Base-by-base conservation (phyloP, 2,888 invertebrate species). In the Ennomos fuscantarius region DNA sequence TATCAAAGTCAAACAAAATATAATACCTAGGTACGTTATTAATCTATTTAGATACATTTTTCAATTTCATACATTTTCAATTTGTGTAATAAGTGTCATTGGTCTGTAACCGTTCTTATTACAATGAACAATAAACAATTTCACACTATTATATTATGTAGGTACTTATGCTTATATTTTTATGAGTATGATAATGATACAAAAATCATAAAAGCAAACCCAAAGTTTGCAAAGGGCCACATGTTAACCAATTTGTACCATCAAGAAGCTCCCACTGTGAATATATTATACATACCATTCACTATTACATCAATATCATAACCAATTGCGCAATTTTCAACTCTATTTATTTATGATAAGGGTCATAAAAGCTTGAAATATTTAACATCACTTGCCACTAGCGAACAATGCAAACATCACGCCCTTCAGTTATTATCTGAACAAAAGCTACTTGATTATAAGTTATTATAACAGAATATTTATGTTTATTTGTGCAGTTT, bases 181-280 rank as follows among this genome's bases (percentile, higher is more conserved):
- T 52, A 55, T 58, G 35, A 58, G 41, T 46, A 57, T 37, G 39
- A 53, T 54, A 54, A 59, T 54, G 49, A 32, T 51, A 10, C 49
- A 41, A 66, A 64, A 64, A 64, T 55, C 55, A 52, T 55, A 61
- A 64, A 53, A 60, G 45, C 57, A 62, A 65, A 65, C 60, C 45
- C 58, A 65, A 58, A 48, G 43, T 52, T 63, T 55, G 53, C 50
- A 55, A 45, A 37, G 66, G 66, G 70, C 77, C 89, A 89, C 89
- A 89, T 91, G 89, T 87, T 84, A 80, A 74, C 76, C 86, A 89
- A 90, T 91, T 91, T 89, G 90, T 83, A 79, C 73, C 63, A 68
- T 76, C 77, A 76, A 79, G 78, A 76, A 82, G 72, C 86, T 70
- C 91, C 91, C 87, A 89, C 90, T 89, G 91, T 73, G 83, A 78